Base-by-base conservation (phyloP, 1,140 invertebrate species). In the Drosophila athabasca region DNA sequence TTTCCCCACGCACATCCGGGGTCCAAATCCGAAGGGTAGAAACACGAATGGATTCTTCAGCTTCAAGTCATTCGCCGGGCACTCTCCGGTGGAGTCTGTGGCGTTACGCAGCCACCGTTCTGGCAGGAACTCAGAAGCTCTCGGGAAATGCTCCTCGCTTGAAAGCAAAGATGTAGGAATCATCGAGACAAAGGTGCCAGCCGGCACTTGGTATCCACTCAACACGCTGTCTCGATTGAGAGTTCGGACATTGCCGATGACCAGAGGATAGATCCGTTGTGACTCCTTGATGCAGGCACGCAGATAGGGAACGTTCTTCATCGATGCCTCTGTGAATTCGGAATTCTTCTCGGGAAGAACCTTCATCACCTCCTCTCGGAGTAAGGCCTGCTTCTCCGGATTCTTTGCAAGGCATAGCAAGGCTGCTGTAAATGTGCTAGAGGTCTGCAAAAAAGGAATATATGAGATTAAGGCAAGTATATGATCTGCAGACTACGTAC, bases 281-380 rank as follows among this genome's bases (percentile, higher is more conserved):
- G 93, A 92, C 90, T 96, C 95, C 76, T 95, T 95, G 8, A 95
- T 92, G 53, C 94, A 94, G 3, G 95, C 95, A 66, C 93, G 94
- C 7, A 96, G 77, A 79, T 95, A 96, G 0, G 92, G 92, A 59
- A 94, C 91, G 48, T 94, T 91, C 48, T 93, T 92, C 29, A 96
- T 85, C 3, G 91, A 90, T 1, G 94, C 90, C 9, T 91, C 90
- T 2, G 93, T 95, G 6, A 95, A 85, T 2, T 91, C 83, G 7
- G 92, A 90, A 66, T 91, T 71, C 75, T 93, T 92, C 7, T 91
- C 31, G 13, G 93, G 92, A 7, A 94, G 65, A 13, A 93, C 72
- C 8, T 82, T 80, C 51, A 91, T 75, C 0, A 96, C 88, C 92
- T 97, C 96, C 70, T 94, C 82, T 17, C 94, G 93, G 8, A 97